A percentile compares a stretch with the other conserved stretches of the same genome.
phyloP scores from a whole-genome alignment of 2,888 invertebrate genomes.

The Eupsilia transversa region DNA sequence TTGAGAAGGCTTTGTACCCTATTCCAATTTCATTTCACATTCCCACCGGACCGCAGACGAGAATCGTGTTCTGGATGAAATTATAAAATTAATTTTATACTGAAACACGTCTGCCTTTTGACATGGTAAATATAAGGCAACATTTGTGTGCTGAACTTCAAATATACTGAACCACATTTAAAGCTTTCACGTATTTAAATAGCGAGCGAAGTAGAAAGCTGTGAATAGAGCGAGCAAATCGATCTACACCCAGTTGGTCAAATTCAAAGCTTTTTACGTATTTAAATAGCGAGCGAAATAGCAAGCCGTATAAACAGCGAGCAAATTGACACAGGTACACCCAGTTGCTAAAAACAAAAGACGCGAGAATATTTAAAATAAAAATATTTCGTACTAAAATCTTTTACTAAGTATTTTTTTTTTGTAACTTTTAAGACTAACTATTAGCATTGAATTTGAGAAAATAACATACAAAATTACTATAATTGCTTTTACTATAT shows the following conservation, averaged over 20 bases:
- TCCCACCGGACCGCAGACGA: neutral
- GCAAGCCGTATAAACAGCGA: too few relatives aligned
- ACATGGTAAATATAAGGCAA: neutral
- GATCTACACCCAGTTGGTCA: too few relatives aligned
- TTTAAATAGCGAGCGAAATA: too few relatives aligned
- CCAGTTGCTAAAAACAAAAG: neutral
- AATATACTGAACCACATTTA: neutral
- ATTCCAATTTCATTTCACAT: neutral
- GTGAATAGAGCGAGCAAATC: too few relatives aligned
- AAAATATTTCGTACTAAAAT: neutral
- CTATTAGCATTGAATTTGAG: too few relatives aligned
- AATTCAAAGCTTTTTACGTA: too few relatives aligned
- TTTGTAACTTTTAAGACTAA: neutral
- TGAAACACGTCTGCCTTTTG: neutral
- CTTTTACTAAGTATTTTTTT: too few relatives aligned
- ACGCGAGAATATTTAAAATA: neutral
- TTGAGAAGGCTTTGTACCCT: neutral
- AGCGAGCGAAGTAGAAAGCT: neutral
- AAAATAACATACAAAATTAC: too few relatives aligned
- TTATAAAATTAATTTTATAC: neutral
- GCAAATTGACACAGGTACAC: neutral
- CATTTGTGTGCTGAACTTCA: neutral
- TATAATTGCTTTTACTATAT: too few relatives aligned
- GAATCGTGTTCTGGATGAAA: neutral
- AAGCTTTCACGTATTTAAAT: neutral